These are phyloP conservation scores for Amorpha juglandis DNA, from an alignment of 2,888 invertebrate species.

Conservation along the genomic window DNA sequence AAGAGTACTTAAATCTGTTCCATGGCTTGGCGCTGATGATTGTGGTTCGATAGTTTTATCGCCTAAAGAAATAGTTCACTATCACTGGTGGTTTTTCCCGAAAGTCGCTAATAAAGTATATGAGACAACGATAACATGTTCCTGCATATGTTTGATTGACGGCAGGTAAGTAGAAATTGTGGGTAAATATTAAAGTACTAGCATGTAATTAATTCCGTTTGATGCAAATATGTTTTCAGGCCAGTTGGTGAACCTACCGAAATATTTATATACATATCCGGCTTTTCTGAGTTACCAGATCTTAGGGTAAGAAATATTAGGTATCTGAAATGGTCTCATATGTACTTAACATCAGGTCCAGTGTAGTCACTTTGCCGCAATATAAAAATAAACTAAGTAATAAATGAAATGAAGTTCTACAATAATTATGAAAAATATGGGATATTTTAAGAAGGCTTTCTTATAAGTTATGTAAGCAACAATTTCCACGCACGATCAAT, in stretches of 20 bases:
- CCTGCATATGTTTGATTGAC: conserved; percentile 70
- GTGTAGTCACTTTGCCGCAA: too few relatives aligned
- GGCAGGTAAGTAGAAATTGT: conserved; percentile 55
- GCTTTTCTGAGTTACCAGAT: conserved; percentile 75
- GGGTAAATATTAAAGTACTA: background rate
- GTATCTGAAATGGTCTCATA: too few relatives aligned
- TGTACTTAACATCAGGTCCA: too few relatives aligned
- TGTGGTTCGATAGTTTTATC: conserved; percentile 64
- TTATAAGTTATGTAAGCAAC: too few relatives aligned
- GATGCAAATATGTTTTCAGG: conserved; percentile 48
- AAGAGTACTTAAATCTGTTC: conserved; percentile 61
- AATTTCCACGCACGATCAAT: background rate
- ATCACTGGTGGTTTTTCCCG: conserved; percentile 79
- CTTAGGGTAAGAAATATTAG: conserved; percentile 46
- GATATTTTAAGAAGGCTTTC: too few relatives aligned
- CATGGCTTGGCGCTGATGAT: conserved; percentile 74
- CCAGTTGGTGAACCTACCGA: conserved; percentile 74
- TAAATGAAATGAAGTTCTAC: too few relatives aligned
- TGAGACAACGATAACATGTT: conserved; percentile 68
- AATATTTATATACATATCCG: conserved; percentile 65
- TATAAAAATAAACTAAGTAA: too few relatives aligned
- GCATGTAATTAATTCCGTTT: background rate
- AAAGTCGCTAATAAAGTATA: conserved; percentile 64
- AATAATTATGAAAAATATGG: too few relatives aligned
- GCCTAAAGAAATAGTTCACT: conserved; percentile 70